Conservation (phyloP, 2,797 vertebrate species). For the Myotis daubentonii region DNA sequence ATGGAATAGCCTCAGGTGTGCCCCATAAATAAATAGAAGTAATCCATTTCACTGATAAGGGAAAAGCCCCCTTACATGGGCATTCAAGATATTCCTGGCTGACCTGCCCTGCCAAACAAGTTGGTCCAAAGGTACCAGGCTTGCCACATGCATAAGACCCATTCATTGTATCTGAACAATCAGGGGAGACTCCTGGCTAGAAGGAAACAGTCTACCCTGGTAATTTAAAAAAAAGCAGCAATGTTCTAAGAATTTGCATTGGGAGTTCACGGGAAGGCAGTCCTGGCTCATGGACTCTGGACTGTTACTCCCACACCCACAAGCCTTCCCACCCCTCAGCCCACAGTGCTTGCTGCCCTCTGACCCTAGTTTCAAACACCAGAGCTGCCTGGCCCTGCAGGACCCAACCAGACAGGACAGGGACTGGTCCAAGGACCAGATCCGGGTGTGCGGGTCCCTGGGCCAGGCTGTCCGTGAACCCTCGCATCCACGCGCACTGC, state of each 20-base stretch:
- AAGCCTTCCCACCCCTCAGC: background rate
- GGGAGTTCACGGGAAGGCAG: background rate
- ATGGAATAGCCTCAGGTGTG: background rate
- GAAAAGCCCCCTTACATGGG: background rate
- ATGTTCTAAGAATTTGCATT: background rate
- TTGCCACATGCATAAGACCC: background rate
- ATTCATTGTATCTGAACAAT: background rate
- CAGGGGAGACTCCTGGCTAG: background rate
- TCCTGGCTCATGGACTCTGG: background rate
- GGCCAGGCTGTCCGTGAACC: accelerated
- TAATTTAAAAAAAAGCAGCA: background rate
- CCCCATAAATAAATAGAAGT: background rate
- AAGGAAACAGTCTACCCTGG: background rate
- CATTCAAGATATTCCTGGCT: background rate
- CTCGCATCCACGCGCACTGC: accelerated
- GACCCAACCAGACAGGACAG: background rate
- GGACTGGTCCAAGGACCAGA: background rate
- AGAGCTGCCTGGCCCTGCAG: background rate
- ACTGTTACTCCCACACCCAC: background rate
- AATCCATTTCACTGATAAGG: background rate
- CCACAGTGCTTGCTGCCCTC: background rate
- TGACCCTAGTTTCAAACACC: background rate
- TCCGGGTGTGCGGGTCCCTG: background rate
- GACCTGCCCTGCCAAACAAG: background rate
- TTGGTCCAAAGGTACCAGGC: background rate